These are phyloP conservation scores for Forbesichthys agassizii DNA, from an alignment of 2,113 vertebrate species.

Conservation along the genomic window DNA sequence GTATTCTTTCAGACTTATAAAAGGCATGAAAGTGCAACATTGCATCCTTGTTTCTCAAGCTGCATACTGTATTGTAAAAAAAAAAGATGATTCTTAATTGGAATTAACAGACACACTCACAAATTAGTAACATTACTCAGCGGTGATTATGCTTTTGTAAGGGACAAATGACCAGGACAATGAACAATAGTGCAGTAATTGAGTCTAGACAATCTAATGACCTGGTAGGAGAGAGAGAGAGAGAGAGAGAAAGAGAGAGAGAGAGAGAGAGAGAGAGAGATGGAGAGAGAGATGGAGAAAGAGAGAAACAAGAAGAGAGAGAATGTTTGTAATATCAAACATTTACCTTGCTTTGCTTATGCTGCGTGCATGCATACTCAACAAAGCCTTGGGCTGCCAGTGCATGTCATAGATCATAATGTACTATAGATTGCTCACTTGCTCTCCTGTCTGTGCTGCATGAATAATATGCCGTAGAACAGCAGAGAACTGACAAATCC, in stretches of 20 bases:
- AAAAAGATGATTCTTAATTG: not conserved
- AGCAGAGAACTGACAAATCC: constrained; percentile 45
- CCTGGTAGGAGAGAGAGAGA: too few species aligned
- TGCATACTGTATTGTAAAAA: not conserved
- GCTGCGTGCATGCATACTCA: constrained; percentile 42
- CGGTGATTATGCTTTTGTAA: not conserved
- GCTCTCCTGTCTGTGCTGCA: constrained; percentile 11
- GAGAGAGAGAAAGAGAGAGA: too few species aligned
- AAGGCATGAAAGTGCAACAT: not conserved
- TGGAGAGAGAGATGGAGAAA: too few species aligned
- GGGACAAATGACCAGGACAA: not conserved
- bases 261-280: too few species aligned
- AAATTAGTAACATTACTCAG: not conserved
- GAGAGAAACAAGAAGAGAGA: too few species aligned
- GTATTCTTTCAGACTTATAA: not conserved
- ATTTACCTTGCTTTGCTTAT: constrained; percentile 22
- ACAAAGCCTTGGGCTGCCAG: constrained; percentile 26
- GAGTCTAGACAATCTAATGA: too few species aligned
- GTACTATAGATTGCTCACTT: constrained; percentile 39
- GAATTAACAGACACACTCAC: not conserved
- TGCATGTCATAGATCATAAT: constrained; percentile 40
- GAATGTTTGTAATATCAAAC: too few species aligned
- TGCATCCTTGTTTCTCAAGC: not conserved
- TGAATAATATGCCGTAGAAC: constrained; percentile 33
- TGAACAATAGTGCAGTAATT: not conserved